These are phyloP conservation scores for Heliconius aoede DNA, from an alignment of 2,888 invertebrate genomes.

Conservation along the genomic window DNA sequence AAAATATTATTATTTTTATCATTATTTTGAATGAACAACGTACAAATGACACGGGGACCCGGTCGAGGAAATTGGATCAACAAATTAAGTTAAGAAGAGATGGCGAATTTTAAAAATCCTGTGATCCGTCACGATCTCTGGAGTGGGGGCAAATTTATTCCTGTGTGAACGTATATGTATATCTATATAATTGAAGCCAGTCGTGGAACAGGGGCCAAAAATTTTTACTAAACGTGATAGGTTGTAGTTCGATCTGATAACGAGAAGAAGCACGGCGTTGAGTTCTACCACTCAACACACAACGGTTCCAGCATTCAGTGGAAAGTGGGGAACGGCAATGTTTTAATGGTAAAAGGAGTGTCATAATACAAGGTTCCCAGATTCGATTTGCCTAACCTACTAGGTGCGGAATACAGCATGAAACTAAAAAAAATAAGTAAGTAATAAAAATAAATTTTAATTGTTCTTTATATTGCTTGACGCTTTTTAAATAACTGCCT, in stretches of 20 bases:
- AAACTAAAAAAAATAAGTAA: too few species aligned
- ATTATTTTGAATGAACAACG: constrained; percentile 25
- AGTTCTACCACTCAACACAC: too few species aligned
- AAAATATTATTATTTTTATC: constrained; percentile 24
- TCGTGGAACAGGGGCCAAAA: neutral
- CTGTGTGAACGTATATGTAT: neutral
- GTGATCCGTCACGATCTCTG: constrained; percentile 39
- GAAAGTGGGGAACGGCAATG: neutral
- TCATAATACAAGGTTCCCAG: too few species aligned
- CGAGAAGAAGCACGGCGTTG: too few species aligned
- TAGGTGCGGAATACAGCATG: too few species aligned
- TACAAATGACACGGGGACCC: constrained; percentile 57
- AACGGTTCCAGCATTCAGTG: too few species aligned
- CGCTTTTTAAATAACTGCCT: too few species aligned
- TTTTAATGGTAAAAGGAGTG: too few species aligned
- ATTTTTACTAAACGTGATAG: neutral
- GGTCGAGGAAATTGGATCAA: constrained; percentile 68
- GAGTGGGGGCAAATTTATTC: constrained; percentile 12
- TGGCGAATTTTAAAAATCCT: constrained; percentile 55
- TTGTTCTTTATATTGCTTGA: too few species aligned
- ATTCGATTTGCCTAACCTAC: too few species aligned
- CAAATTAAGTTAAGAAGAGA: constrained; percentile 67
- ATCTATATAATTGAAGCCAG: neutral
- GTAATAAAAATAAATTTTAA: too few species aligned
- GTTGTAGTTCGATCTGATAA: neutral